Evolutionary conservation across 2,888 invertebrate genomes (phyloP).

Genomic region (Drosophila austrosaltans): DNA sequence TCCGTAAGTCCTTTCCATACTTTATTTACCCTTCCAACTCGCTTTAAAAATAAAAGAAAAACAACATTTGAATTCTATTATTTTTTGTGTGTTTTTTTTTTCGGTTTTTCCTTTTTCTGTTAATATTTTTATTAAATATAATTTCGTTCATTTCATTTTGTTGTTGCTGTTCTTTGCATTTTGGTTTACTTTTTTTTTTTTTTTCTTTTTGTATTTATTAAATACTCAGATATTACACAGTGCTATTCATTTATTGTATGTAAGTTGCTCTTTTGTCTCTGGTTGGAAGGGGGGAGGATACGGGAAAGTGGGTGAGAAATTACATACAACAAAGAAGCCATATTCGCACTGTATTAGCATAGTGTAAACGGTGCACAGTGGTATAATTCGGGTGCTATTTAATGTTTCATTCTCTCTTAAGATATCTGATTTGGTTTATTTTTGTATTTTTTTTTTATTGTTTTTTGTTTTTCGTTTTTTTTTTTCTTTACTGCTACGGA

Average conservation of each 20-base stretch:
- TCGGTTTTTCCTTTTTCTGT: constrained; percentile 51
- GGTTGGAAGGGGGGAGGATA: not conserved
- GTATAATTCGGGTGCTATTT: not conserved
- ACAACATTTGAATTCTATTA: constrained; percentile 1
- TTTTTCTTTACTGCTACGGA: constrained; percentile 55
- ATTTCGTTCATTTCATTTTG: constrained; percentile 63
- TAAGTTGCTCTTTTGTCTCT: not conserved
- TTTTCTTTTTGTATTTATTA: constrained; percentile 41
- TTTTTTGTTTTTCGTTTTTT: not conserved
- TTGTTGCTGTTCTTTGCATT: constrained; percentile 37
- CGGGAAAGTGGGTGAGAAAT: not conserved
- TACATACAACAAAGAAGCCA: constrained; percentile 13
- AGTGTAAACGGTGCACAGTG: constrained; percentile 17
- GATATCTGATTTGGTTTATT: constrained; percentile 24
- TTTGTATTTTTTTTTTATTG: constrained; percentile 14
- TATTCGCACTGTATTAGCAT: not conserved
- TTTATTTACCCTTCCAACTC: too few species aligned
- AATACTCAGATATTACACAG: constrained; percentile 50
- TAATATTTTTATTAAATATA: constrained; percentile 74
- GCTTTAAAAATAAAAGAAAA: not conserved
- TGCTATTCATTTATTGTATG: constrained; percentile 43
- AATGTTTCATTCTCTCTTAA: constrained; percentile 12
- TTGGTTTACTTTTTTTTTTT: constrained; percentile 27
- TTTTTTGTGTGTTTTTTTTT: constrained; percentile 4
- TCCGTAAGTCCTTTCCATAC: too few species aligned